Evolutionary conservation across 2,113 vertebrate species (phyloP).

Genomic region (Pholis gunnellus): DNA sequence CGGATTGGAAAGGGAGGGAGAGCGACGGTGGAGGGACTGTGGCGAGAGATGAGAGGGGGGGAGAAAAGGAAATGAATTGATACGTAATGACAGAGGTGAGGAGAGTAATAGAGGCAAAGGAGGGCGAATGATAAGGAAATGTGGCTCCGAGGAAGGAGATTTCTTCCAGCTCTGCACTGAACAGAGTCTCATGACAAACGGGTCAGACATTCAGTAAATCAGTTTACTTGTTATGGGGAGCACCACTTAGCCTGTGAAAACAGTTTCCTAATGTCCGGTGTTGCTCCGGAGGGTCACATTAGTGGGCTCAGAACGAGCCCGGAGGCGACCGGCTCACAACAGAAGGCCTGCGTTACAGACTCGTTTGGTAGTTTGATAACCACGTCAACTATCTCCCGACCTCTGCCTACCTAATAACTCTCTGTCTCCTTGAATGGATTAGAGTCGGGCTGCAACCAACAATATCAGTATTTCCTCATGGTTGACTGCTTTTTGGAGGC

Average conservation of each 20-base stretch:
- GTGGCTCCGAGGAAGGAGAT: background rate
- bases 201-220: background rate
- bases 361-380: background rate
- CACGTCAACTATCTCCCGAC: no score
- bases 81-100: slow-evolving; percentile 11
- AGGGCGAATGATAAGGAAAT: slow-evolving; percentile 14
- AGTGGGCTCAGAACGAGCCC: background rate
- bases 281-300: background rate
- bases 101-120: slow-evolving; percentile 10
- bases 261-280: background rate
- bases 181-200: slow-evolving; percentile 2
- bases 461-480: no score
- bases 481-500: no score
- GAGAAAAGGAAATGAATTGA: slow-evolving; percentile 32
- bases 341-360: background rate
- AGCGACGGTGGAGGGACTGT: background rate
- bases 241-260: background rate
- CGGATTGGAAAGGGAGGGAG: background rate
- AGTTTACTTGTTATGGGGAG: background rate
- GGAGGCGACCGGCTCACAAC: background rate
- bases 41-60: background rate
- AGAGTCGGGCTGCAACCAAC: no score
- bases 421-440: no score
- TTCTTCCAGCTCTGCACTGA: background rate
- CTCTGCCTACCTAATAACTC: no score